Evolutionary conservation across 2,888 invertebrate genomes (phyloP).

Genomic region (Apamea monoglypha): DNA sequence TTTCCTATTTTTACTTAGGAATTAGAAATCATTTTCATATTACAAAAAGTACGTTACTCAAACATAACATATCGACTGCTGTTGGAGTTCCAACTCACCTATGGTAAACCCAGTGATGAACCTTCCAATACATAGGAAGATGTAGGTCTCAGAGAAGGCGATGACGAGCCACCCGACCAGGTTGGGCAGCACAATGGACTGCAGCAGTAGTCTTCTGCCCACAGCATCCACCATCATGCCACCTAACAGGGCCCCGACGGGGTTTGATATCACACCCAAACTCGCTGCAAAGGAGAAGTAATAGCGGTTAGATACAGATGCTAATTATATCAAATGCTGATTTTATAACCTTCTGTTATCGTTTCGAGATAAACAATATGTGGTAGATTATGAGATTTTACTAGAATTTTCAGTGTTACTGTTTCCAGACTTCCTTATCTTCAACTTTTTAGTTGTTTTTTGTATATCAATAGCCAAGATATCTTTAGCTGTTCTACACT

Average conservation of each 20-base stretch:
- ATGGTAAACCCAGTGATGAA: conserved; percentile 93
- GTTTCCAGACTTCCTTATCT: not conserved
- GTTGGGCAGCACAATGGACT: conserved; percentile 92
- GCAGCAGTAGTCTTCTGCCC: conserved; percentile 92
- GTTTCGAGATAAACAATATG: not conserved
- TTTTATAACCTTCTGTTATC: not conserved
- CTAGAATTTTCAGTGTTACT: not conserved
- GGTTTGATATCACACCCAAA: conserved; percentile 93
- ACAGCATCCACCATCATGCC: conserved; percentile 92
- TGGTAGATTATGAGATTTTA: too few relatives aligned
- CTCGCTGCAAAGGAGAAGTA: conserved; percentile 88
- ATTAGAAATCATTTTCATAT: not conserved
- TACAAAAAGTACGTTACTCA: not conserved
- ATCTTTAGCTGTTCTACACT: not conserved
- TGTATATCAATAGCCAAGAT: not conserved
- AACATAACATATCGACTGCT: not conserved
- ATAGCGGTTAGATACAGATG: not conserved
- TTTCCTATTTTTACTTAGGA: not conserved
- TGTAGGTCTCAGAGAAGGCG: conserved; percentile 91
- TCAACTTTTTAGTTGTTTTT: not conserved
- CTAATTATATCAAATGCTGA: not conserved
- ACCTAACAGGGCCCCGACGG: conserved; percentile 92
- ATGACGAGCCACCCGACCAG: conserved; percentile 93
- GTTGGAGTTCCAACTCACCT: conserved; percentile 81
- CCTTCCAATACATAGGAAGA: conserved; percentile 92